phyloP scores from a whole-genome alignment of 2,113 vertebrate genomes.

The Apistogramma diplotaenia region DNA sequence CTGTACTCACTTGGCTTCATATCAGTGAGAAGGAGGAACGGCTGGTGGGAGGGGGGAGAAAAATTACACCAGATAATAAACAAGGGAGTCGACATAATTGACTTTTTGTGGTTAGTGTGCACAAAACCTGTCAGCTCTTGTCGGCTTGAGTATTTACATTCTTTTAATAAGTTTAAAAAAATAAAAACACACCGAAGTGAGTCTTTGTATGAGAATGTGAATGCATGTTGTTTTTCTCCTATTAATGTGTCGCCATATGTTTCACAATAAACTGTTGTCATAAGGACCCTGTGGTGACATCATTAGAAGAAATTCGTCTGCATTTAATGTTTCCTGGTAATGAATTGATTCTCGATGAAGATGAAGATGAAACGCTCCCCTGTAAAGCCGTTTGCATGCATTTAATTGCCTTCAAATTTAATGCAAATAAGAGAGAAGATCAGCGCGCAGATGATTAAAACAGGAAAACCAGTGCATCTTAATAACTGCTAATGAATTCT shows the following conservation, averaged over 20 bases:
- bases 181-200: not conserved
- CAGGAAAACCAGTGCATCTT: not conserved
- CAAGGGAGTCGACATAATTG: not conserved
- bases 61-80: not conserved
- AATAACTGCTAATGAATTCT: slow-evolving; percentile 33
- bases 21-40: slow-evolving; percentile 8
- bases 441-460: not conserved
- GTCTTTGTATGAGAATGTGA: slow-evolving; percentile 10
- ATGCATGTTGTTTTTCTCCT: slow-evolving; percentile 11
- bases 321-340: slow-evolving; percentile 21
- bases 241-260: slow-evolving; percentile 41
- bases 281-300: slow-evolving; percentile 1
- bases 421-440: not conserved
- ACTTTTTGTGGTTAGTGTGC: slow-evolving; percentile 7
- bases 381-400: not conserved
- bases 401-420: not conserved
- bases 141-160: slow-evolving; percentile 1
- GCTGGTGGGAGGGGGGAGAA: not conserved
- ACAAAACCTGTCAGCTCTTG: slow-evolving; percentile 5
- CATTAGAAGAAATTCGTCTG: slow-evolving; percentile 15
- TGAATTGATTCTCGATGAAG: slow-evolving; percentile 9
- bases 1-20: slow-evolving; percentile 36
- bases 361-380: not conserved
- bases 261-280: slow-evolving; percentile 31
- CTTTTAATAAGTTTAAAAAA: not conserved